Percentiles rank a stretch among this genome's conserved stretches.
Conservation (phyloP, 2,797 vertebrate species). For the Silurus aristotelis region DNA sequence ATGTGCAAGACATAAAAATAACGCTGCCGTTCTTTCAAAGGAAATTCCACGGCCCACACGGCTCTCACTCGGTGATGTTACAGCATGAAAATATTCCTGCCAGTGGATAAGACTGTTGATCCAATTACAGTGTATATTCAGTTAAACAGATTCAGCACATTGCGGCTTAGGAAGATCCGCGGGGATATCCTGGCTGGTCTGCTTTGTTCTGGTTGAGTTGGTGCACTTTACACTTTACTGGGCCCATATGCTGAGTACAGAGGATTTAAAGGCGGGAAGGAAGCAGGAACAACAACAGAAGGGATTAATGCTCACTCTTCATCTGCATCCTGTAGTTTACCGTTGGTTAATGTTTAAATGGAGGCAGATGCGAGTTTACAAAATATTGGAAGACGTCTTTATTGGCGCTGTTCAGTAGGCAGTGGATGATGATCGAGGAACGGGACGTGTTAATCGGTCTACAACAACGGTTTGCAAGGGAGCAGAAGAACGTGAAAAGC, state of each 20-base stretch:
- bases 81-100: conserved; percentile 14
- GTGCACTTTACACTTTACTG: conserved; percentile 25
- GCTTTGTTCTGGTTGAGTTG: conserved; percentile 30
- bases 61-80: not conserved
- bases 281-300: conserved; percentile 10
- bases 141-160: conserved; percentile 50
- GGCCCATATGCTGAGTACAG: conserved; percentile 12
- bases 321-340: not conserved
- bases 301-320: not conserved
- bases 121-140: conserved; percentile 43
- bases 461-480: too few relatives aligned
- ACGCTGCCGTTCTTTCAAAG: not conserved
- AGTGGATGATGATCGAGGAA: not conserved
- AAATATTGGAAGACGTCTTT: not conserved
- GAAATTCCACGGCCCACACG: not conserved
- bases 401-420: not conserved
- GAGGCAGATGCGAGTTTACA: not conserved
- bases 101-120: conserved; percentile 51
- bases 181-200: conserved; percentile 40
- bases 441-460: too few relatives aligned
- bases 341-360: not conserved
- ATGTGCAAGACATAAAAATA: not conserved
- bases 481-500: too few relatives aligned
- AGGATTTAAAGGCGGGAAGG: not conserved
- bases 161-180: conserved; percentile 42